These are phyloP conservation scores for Vanessa atalanta DNA, from an alignment of 1,140 invertebrate species.

Conservation along the genomic window DNA sequence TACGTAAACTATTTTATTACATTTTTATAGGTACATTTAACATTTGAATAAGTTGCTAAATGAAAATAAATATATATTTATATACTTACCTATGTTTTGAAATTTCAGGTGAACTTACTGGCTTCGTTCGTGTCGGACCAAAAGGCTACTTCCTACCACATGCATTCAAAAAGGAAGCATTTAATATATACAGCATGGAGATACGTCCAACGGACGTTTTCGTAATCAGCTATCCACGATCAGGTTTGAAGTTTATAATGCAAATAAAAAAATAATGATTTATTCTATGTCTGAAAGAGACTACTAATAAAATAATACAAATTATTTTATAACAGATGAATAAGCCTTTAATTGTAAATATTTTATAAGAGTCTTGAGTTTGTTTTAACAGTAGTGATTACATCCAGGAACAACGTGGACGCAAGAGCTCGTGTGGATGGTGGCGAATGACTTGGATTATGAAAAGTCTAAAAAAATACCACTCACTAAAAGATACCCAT, in stretches of 20 bases:
- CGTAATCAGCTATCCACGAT: constrained; percentile 89
- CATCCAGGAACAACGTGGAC: constrained; percentile 83
- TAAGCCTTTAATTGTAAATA: no score
- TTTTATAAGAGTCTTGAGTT: no score
- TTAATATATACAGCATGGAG: constrained; percentile 86
- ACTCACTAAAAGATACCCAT: constrained; percentile 46
- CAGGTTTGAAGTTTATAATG: constrained; percentile 79
- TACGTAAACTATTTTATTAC: not conserved
- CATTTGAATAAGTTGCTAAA: not conserved
- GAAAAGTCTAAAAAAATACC: constrained; percentile 64
- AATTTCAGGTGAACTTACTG: constrained; percentile 84
- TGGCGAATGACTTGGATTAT: constrained; percentile 81
- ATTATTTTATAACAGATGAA: no score
- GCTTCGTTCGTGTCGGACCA: constrained; percentile 86
- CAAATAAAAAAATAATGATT: not conserved
- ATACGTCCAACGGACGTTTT: constrained; percentile 85
- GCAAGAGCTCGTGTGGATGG: constrained; percentile 83
- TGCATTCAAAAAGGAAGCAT: constrained; percentile 83
- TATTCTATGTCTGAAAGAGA: no score
- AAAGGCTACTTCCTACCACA: constrained; percentile 87
- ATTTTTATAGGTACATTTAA: not conserved
- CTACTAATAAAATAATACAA: no score
- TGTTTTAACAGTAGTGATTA: not conserved
- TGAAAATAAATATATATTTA: no score
- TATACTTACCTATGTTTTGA: constrained; percentile 9